Conservation (phyloP, 1,140 invertebrate genomes). For the Agraylea sexmaculata region DNA sequence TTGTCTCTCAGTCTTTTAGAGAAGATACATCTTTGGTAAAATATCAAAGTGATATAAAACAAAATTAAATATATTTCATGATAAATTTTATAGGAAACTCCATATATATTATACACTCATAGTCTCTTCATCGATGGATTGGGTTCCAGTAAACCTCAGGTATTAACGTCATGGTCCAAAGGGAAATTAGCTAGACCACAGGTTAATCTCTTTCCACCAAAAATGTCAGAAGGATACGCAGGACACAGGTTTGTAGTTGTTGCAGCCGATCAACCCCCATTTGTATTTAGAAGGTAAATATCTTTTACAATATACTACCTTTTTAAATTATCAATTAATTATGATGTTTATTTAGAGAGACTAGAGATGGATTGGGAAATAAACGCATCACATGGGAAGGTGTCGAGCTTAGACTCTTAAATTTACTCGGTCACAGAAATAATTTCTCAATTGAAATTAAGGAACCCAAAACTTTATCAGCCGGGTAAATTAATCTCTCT, state of each 20-base stretch:
- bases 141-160: constrained; percentile 46
- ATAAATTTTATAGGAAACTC: constrained; percentile 39
- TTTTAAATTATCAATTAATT: constrained; percentile 9
- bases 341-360: constrained; percentile 20
- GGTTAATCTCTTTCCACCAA: constrained; percentile 52
- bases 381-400: constrained; percentile 50
- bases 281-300: constrained; percentile 48
- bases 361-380: constrained; percentile 28
- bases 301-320: constrained; percentile 1
- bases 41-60: neutral
- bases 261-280: constrained; percentile 55
- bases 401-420: constrained; percentile 50
- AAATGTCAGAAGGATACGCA: constrained; percentile 52
- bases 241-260: constrained; percentile 57
- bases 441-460: constrained; percentile 58
- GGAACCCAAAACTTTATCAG: constrained; percentile 37
- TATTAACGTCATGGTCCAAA: constrained; percentile 54
- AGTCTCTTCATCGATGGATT: constrained; percentile 54
- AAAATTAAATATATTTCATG: constrained; percentile 7
- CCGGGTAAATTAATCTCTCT: constrained; percentile 33
- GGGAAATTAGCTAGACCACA: constrained; percentile 45
- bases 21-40: constrained; percentile 26
- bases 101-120: constrained; percentile 59
- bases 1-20: constrained; percentile 47
- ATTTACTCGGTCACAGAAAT: constrained; percentile 44